Conservation (phyloP, 2,113 vertebrate species). For the Noturus placidus region DNA sequence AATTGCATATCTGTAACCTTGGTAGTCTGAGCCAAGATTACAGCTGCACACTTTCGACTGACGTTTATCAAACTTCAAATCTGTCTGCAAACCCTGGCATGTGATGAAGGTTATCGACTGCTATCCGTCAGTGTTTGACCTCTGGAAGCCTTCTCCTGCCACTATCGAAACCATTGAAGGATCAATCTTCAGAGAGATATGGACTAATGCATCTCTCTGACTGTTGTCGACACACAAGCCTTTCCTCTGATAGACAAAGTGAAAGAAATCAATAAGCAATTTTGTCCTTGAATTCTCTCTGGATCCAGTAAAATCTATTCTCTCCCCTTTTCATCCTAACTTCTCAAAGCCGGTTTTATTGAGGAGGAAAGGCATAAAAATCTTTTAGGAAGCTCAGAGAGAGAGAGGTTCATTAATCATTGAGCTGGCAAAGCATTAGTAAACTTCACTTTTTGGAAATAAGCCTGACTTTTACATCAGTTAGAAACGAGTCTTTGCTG, state of each 20-base stretch:
- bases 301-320: slow-evolving; percentile 66
- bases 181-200: slow-evolving; percentile 71
- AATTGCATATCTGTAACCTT: slow-evolving; percentile 18
- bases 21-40: slow-evolving; percentile 7
- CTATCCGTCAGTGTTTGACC: slow-evolving; percentile 53
- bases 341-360: slow-evolving; percentile 43
- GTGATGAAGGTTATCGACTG: slow-evolving; percentile 61
- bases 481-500: neutral
- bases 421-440: slow-evolving; percentile 20
- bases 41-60: slow-evolving; percentile 7
- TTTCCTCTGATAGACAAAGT: slow-evolving; percentile 67
- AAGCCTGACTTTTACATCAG: slow-evolving; percentile 3
- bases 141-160: slow-evolving; percentile 60
- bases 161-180: slow-evolving; percentile 53
- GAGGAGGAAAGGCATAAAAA: slow-evolving; percentile 26
- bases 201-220: slow-evolving; percentile 56
- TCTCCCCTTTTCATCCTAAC: slow-evolving; percentile 45
- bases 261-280: slow-evolving; percentile 76
- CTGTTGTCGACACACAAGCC: slow-evolving; percentile 65
- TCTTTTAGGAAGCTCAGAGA: slow-evolving; percentile 21
- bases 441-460: slow-evolving; percentile 34
- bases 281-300: slow-evolving; percentile 66
- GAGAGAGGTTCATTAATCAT: slow-evolving; percentile 34
- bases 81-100: slow-evolving; percentile 49
- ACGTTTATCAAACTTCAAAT: slow-evolving; percentile 41